Evolutionary conservation across 2,888 invertebrate genomes (phyloP), one percentile per base, ranked within the genome.

Genomic region (Sesia bembeciformis): DNA sequence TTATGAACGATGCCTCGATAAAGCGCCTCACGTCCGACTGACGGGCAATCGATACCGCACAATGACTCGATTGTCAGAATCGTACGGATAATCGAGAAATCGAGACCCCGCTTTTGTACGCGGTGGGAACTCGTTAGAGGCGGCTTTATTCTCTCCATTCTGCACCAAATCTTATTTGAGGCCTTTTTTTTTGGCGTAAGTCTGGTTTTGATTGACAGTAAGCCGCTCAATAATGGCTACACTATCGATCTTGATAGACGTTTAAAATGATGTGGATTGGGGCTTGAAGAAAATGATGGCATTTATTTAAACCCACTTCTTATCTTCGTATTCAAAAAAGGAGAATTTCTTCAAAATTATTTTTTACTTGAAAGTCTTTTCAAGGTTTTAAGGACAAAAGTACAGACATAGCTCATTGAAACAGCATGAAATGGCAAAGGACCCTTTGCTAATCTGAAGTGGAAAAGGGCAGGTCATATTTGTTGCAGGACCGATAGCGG

Each of bases 191-290:
- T 8, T 50, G 39, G 39, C 68, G 67, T 72, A 67, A 72, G 70
- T 70, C 74, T 72, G 73, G 64, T 62, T 74, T 74, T 81, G 79
- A 80, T 78, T 79, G 81, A 81, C 81, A 79, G 74, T 81, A 76
- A 81, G 74, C 76, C 72, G 58, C 62, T 58, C 69, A 67, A 72
- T 75, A 79, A 77, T 67, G 72, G 74, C 56, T 62, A 50, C 46
- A 46, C 50, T 50, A 50, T 50, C 50, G 50, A 50, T 50, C 39
- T 38, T 39, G 23, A 23, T 49, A 50, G 39, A 50, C 50, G 39
- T 50, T 39, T 39, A 50, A 50, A 50, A 50, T 38, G 50, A 50
- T 39, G 50, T 3, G 5, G 42, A 42, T 7, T 42, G 23, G 23
- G 23, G 23, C 2, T 23, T 23, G 23, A 2, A 23, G 23, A 23